phyloP scores from a whole-genome alignment of 2,797 vertebrate genomes.

The Xiphorhynchus erythropygius region DNA sequence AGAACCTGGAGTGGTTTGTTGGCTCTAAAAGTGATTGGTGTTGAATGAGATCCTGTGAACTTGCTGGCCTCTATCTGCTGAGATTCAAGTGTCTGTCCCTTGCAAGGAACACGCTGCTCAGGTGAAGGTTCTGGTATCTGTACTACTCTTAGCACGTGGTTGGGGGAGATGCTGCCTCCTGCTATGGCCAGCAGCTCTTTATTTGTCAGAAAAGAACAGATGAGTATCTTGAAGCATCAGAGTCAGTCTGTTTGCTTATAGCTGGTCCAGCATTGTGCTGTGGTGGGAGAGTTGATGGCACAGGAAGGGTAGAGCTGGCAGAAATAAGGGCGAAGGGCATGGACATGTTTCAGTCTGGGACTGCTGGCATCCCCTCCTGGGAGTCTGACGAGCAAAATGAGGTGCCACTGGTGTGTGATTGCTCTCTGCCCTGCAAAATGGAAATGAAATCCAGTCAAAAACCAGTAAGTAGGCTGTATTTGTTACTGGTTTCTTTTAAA shows the following conservation, averaged over 20 bases:
- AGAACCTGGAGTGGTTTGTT: neutral
- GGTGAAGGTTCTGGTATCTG: neutral
- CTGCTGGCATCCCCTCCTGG: neutral
- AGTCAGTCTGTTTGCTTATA: neutral
- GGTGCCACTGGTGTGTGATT: neutral
- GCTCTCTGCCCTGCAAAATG: neutral
- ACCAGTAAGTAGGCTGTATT: neutral
- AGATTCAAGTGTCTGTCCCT: neutral
- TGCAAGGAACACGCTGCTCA: fast-evolving
- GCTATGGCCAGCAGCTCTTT: neutral
- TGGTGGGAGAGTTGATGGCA: neutral
- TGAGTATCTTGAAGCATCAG: neutral
- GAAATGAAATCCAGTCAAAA: neutral
- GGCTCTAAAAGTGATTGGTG: neutral
- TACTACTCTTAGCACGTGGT: fast-evolving
- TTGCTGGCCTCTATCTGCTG: neutral
- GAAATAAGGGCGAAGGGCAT: neutral
- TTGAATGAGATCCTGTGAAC: neutral
- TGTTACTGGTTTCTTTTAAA: neutral
- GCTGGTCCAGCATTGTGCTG: neutral
- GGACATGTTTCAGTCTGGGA: neutral
- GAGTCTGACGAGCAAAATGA: neutral
- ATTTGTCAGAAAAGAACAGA: neutral
- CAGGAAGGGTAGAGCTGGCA: neutral
- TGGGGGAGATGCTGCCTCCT: neutral